phyloP scores from a whole-genome alignment of 2,888 invertebrate species.

The Sarcophaga variegata region DNA sequence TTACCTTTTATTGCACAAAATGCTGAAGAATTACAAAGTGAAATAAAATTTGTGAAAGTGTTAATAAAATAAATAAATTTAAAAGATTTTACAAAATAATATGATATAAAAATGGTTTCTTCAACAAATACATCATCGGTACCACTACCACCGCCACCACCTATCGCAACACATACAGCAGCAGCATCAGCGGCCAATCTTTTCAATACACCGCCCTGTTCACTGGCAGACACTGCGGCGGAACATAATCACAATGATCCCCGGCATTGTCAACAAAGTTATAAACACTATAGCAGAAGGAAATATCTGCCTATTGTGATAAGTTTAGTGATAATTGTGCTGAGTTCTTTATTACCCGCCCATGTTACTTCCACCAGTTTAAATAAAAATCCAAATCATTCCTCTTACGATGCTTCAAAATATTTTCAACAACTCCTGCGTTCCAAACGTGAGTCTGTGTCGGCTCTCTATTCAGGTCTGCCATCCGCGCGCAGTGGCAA shows the following conservation, averaged over 20 bases:
- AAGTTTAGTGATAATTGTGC: constrained; percentile 52
- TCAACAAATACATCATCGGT: constrained; percentile 53
- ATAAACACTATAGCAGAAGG: constrained; percentile 62
- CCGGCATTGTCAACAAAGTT: constrained; percentile 36
- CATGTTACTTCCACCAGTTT: constrained; percentile 44
- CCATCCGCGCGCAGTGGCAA: constrained; percentile 71
- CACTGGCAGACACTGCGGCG: constrained; percentile 42
- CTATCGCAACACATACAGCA: constrained; percentile 68
- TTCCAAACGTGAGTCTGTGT: constrained; percentile 67
- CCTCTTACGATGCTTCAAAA: constrained; percentile 55
- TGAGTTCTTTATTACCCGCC: constrained; percentile 60
- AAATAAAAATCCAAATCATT: constrained; percentile 55
- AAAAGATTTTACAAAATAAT: not conserved
- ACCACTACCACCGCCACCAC: constrained; percentile 32
- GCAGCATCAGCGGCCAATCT: constrained; percentile 72
- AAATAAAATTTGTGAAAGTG: constrained; percentile 5
- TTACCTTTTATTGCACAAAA: constrained; percentile 44
- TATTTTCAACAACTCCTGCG: constrained; percentile 66
- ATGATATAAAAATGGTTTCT: constrained; percentile 76
- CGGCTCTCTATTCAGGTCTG: constrained; percentile 73
- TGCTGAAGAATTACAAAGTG: constrained; percentile 1
- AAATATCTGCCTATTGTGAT: constrained; percentile 52
- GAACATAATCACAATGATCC: constrained; percentile 21
- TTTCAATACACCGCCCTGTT: constrained; percentile 49
- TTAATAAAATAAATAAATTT: not conserved